Evolutionary conservation across 2,888 invertebrate species (phyloP).

Genomic region (Megalurothrips usitatus): DNA sequence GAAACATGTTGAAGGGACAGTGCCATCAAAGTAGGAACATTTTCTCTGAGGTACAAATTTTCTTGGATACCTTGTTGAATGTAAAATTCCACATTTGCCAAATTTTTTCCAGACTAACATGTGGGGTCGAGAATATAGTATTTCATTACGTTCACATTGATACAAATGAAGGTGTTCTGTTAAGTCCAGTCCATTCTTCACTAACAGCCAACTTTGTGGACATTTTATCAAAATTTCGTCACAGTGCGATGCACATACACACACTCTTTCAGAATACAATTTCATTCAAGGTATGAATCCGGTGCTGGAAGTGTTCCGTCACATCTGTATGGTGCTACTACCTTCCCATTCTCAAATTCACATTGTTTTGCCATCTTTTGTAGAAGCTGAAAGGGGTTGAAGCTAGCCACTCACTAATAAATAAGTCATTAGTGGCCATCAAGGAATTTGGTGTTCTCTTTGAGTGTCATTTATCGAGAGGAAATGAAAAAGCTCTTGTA

Average conservation of each 20-base stretch:
- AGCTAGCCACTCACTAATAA: conserved; percentile 53
- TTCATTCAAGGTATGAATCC: conserved; percentile 50
- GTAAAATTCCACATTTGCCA: conserved; percentile 32
- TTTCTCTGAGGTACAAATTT: neutral
- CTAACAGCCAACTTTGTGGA: conserved; percentile 43
- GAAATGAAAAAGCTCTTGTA: conserved; percentile 35
- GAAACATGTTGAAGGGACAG: conserved; percentile 62
- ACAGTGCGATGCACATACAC: conserved; percentile 68
- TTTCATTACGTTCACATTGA: conserved; percentile 74
- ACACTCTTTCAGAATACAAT: conserved; percentile 66
- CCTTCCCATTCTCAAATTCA: neutral
- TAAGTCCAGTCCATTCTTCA: conserved; percentile 49
- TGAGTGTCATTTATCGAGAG: conserved; percentile 50
- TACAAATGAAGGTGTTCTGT: conserved; percentile 62
- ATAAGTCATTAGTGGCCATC: conserved; percentile 70
- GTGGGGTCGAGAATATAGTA: conserved; percentile 66
- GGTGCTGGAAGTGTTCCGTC: too few species aligned
- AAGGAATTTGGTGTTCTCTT: conserved; percentile 81
- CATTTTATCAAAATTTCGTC: conserved; percentile 66
- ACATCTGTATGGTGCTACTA: neutral
- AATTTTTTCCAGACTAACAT: conserved; percentile 53
- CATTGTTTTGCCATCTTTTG: conserved; percentile 43
- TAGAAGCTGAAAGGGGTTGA: conserved; percentile 56
- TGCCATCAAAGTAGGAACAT: conserved; percentile 47
- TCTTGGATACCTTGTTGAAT: neutral